phyloP scores from a whole-genome alignment of 2,888 invertebrate species.

The Melanotus villosus region DNA sequence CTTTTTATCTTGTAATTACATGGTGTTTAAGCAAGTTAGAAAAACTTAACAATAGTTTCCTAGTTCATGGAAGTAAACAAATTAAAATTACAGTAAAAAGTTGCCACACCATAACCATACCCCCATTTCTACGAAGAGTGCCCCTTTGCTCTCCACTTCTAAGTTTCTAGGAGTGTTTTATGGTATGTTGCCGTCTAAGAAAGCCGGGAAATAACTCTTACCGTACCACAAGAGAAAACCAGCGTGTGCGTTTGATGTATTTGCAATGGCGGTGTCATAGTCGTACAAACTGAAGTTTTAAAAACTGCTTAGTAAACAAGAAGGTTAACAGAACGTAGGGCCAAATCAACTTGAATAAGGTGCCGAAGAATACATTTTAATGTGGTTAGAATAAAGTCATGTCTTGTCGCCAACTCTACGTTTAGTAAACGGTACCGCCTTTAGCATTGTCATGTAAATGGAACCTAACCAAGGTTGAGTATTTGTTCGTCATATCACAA shows the following conservation, averaged over 20 bases:
- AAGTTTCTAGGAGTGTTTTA: slow-evolving; percentile 11
- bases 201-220: neutral
- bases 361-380: neutral
- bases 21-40: too few species aligned
- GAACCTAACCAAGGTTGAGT: slow-evolving; percentile 1
- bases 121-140: slow-evolving; percentile 1
- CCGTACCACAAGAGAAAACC: neutral
- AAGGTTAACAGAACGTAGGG: neutral
- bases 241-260: neutral
- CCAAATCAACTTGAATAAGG: neutral
- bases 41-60: too few species aligned
- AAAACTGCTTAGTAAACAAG: slow-evolving; percentile 6
- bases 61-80: too few species aligned
- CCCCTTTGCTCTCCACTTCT: too few species aligned
- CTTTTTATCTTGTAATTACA: too few species aligned
- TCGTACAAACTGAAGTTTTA: neutral
- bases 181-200: neutral
- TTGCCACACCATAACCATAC: slow-evolving; percentile 1
- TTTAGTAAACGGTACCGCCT: slow-evolving; percentile 20
- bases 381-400: neutral
- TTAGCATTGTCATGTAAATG: slow-evolving; percentile 22
- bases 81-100: too few species aligned
- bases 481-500: neutral
- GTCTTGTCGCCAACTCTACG: slow-evolving; percentile 13
- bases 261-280: neutral